Evolutionary conservation across 2,888 invertebrate genomes (phyloP), one percentile per base, ranked within the genome.

Genomic region (Steinernema scapterisci): DNA sequence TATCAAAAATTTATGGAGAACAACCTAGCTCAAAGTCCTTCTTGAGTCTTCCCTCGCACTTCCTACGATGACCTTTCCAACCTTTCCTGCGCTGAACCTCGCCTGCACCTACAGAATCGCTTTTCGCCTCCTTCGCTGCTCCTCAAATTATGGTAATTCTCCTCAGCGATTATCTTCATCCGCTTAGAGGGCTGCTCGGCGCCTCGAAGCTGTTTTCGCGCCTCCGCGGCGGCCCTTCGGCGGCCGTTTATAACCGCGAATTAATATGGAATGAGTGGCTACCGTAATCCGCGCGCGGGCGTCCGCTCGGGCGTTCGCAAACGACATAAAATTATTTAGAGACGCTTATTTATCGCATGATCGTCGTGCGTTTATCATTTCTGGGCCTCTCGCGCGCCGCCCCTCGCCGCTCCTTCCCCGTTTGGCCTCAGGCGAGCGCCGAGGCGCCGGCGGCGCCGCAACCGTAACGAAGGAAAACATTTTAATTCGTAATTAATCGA

Each of bases 261-360:
- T 63, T 63, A 63, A 63, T 63, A 63, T 63, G 63, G 31, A 63
- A 63, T 63, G 63, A 63, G 63, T 63, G 38, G 63, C 63, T 63
- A 63, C 63, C 63, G 63, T 63, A 63, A 31, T 31, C 63, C 31
- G 16, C 31, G 31, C 16, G 31, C 27, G 63, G 63, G 27, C 63
- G 19, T 52, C 21, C 52, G 52, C 52, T 52, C 52, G 21, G 63
- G 11, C 11, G 27, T 21, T 31, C 63, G 63, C 63, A 63, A 63
- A 63, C 63, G 63, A 63, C 63, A 63, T 63, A 63, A 63, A 63
- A 63, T 63, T 63, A 63, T 63, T 63, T 63, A 63, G 63, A 63
- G 63, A 63, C 27, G 63, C 63, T 63, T 63, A 63, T 63, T 63
- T 63, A 63, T 63, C 63, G 63, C 63, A 63, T 63, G 63, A 63